A percentile compares a stretch with the other conserved stretches of the same genome.
These are phyloP conservation scores for Gyps fulvus DNA, from an alignment of 2,113 vertebrate genomes.

Conservation along the genomic window DNA sequence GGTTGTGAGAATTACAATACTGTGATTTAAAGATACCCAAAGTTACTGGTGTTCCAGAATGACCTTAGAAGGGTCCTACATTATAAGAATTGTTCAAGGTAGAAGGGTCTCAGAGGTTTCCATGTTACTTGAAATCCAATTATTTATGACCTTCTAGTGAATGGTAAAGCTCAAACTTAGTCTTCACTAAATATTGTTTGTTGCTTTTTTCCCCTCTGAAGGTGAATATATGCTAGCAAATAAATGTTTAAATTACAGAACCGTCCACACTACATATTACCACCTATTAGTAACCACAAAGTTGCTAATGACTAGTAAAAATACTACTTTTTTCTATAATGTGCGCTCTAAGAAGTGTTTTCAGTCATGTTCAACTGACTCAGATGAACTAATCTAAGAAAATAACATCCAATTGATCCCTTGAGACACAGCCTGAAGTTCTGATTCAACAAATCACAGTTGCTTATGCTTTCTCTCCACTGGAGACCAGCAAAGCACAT, in stretches of 20 bases:
- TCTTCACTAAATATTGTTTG: background rate
- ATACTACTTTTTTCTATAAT: constrained; percentile 33
- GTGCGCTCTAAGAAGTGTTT: background rate
- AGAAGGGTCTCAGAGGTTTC: background rate
- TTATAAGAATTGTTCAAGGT: background rate
- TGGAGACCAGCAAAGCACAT: constrained; percentile 30
- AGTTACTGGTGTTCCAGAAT: background rate
- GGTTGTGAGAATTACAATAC: background rate
- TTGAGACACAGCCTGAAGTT: constrained; percentile 38
- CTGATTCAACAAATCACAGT: constrained; percentile 41
- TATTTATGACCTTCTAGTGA: background rate
- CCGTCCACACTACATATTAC: background rate
- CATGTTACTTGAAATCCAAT: background rate
- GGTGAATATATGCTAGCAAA: background rate
- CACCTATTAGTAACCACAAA: constrained; percentile 19
- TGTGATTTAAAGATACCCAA: background rate
- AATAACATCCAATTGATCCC: constrained; percentile 28
- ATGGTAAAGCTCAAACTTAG: background rate
- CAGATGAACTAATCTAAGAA: constrained; percentile 44
- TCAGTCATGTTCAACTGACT: constrained; percentile 32
- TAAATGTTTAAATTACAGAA: constrained; percentile 8
- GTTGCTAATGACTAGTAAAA: constrained; percentile 36
- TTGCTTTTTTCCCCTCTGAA: background rate
- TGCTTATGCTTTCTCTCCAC: background rate
- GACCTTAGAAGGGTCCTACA: background rate